Percentiles rank a stretch among this genome's conserved stretches.
Conservation (phyloP, 2,888 invertebrate genomes). For the Tryphoninae sp. region DNA sequence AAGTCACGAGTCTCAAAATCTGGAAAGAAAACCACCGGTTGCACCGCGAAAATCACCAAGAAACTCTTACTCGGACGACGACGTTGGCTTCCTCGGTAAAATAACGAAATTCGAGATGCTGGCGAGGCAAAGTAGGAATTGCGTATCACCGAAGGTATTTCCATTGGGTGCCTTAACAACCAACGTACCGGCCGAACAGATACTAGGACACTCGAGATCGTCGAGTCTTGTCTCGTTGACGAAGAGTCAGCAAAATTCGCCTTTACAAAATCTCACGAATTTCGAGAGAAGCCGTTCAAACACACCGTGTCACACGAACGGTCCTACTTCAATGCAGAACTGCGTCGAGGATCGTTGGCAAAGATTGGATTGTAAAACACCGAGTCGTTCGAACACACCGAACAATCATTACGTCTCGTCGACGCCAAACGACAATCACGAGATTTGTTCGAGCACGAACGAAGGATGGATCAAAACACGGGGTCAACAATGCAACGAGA, state of each 20-base stretch:
- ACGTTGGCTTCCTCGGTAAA: slow-evolving; percentile 87
- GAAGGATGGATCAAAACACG: slow-evolving; percentile 71
- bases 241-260: slow-evolving; percentile 77
- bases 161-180: slow-evolving; percentile 90
- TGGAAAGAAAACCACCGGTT: slow-evolving; percentile 85
- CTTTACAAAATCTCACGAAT: slow-evolving; percentile 74
- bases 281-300: slow-evolving; percentile 72
- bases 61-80: slow-evolving; percentile 84
- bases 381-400: slow-evolving; percentile 73
- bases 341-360: slow-evolving; percentile 76
- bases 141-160: slow-evolving; percentile 90
- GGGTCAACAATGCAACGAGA: slow-evolving; percentile 69
- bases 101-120: slow-evolving; percentile 91
- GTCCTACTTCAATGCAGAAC: slow-evolving; percentile 47
- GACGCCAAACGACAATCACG: slow-evolving; percentile 69
- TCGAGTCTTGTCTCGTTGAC: slow-evolving; percentile 77
- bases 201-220: slow-evolving; percentile 84
- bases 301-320: slow-evolving; percentile 65
- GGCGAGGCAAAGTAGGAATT: slow-evolving; percentile 83
- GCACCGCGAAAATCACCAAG: slow-evolving; percentile 85
- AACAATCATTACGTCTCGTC: slow-evolving; percentile 61
- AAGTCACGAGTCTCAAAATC: slow-evolving; percentile 66
- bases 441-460: slow-evolving; percentile 68
- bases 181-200: slow-evolving; percentile 91
- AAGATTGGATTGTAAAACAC: slow-evolving; percentile 77